phyloP scores from a whole-genome alignment of 2,888 invertebrate genomes.

The Tenthredo livida region DNA sequence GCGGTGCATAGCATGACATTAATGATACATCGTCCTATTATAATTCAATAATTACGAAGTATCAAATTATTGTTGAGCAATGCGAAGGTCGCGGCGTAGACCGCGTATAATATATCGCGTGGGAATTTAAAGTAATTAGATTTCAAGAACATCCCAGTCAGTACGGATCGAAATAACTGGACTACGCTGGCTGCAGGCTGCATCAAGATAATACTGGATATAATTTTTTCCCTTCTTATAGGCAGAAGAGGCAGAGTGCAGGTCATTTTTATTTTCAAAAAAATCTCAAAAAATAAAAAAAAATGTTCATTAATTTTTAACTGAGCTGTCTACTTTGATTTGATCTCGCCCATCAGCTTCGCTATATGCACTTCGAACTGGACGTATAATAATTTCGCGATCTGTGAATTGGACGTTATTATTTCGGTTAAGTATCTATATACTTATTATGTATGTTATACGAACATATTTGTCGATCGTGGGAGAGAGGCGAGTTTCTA shows the following conservation, averaged over 20 bases:
- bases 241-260: too few relatives aligned
- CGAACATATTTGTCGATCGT: background rate
- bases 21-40: background rate
- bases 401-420: background rate
- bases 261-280: too few relatives aligned
- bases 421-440: background rate
- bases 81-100: constrained; percentile 23
- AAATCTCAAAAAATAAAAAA: too few relatives aligned
- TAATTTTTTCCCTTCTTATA: background rate
- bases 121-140: constrained; percentile 41
- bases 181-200: background rate
- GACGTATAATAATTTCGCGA: too few relatives aligned
- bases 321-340: background rate
- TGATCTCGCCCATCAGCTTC: too few relatives aligned
- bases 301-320: too few relatives aligned
- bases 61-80: constrained; percentile 34
- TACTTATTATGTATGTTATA: background rate
- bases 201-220: background rate
- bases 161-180: constrained; percentile 13
- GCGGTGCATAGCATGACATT: background rate
- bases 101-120: constrained; percentile 4
- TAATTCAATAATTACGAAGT: constrained; percentile 1
- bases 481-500: background rate
- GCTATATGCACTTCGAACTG: background rate
- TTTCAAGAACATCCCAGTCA: constrained; percentile 19